These are phyloP conservation scores for Umimayanthus chanpuru DNA, from an alignment of 92 coral and sea anemone species.

Conservation along the genomic window DNA sequence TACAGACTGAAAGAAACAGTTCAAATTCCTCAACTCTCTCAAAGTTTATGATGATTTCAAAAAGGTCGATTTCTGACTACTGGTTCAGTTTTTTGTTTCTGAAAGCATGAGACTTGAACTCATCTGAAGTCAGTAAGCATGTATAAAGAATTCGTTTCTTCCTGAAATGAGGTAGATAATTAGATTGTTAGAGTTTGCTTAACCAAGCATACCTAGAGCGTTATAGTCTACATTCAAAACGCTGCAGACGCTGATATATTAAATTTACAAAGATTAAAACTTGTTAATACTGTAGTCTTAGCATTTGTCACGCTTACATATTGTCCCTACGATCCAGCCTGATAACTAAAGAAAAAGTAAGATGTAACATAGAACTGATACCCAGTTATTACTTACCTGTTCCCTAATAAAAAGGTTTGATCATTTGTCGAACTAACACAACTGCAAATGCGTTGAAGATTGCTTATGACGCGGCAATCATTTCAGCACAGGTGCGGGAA, in stretches of 20 bases:
- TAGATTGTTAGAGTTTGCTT: no score
- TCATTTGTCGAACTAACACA: background rate
- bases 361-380: no score
- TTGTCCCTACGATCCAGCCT: background rate
- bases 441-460: background rate
- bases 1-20: no score
- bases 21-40: no score
- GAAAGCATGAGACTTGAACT: no score
- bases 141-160: no score
- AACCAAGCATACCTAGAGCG: background rate
- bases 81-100: no score
- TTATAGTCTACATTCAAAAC: no score
- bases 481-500: background rate
- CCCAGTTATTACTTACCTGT: background rate
- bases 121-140: no score
- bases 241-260: background rate
- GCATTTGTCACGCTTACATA: background rate
- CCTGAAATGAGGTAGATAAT: no score
- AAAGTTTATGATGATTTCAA: no score
- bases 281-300: background rate
- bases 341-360: background rate
- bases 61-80: no score
- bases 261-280: background rate
- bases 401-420: background rate
- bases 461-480: background rate